Conservation (phyloP, 1,140 invertebrate genomes). For the Formica exsecta region DNA sequence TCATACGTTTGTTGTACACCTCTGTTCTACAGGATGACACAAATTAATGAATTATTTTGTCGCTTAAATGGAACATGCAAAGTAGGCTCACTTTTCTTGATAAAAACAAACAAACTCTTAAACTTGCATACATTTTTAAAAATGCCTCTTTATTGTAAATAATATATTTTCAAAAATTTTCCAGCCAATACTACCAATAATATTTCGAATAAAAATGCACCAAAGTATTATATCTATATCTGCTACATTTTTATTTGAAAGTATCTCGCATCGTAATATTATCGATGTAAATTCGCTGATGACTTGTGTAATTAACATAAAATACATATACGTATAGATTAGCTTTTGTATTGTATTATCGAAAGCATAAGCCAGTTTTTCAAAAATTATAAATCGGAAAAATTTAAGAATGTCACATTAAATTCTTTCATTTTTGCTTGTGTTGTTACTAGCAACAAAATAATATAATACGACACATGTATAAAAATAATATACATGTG, state of each 20-base stretch:
- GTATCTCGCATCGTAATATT: neutral
- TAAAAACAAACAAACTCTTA: neutral
- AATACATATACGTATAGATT: neutral
- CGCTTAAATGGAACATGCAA: neutral
- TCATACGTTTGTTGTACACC: neutral
- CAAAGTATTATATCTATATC: neutral
- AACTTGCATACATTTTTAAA: neutral
- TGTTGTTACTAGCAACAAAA: neutral
- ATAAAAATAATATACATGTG: neutral
- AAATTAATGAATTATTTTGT: neutral
- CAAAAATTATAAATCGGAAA: neutral
- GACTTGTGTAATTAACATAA: neutral
- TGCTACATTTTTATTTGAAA: neutral
- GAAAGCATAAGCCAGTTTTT: neutral
- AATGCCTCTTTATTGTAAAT: neutral
- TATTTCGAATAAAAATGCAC: neutral
- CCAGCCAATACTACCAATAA: neutral
- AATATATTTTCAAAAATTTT: conserved; percentile 14
- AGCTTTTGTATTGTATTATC: neutral
- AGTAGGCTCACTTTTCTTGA: neutral
- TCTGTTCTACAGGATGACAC: neutral
- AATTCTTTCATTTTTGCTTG: neutral
- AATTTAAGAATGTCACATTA: neutral
- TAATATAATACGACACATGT: neutral
- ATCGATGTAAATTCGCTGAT: neutral